phyloP scores from a whole-genome alignment of 2,888 invertebrate genomes.

The Heterodera filipjevi region DNA sequence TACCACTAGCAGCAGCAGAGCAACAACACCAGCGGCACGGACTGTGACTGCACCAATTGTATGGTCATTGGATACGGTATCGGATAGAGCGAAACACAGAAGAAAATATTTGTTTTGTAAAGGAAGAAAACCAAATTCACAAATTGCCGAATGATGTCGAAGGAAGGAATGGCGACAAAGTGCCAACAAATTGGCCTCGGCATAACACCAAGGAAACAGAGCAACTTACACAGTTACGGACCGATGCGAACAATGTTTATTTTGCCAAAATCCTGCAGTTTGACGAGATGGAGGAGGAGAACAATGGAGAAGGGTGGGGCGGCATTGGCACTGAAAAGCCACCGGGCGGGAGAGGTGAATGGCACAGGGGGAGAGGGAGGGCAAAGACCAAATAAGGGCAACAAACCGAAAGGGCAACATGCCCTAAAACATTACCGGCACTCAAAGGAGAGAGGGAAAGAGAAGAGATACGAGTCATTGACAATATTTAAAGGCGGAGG shows the following conservation, averaged over 20 bases:
- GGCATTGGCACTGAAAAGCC: not conserved
- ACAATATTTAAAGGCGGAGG: too few relatives aligned
- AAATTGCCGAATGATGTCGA: not conserved
- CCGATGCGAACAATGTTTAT: conserved; percentile 3
- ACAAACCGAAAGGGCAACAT: too few relatives aligned
- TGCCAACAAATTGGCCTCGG: not conserved
- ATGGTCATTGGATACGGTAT: not conserved
- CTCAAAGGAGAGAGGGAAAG: too few relatives aligned
- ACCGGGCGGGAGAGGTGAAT: not conserved
- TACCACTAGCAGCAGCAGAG: not conserved
- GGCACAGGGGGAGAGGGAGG: not conserved
- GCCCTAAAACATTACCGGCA: too few relatives aligned
- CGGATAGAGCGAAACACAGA: not conserved
- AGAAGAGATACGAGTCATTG: too few relatives aligned
- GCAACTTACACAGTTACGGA: not conserved
- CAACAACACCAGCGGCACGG: not conserved
- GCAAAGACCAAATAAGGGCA: not conserved
- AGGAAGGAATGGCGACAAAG: not conserved
- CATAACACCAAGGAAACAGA: not conserved
- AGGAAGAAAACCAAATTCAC: not conserved
- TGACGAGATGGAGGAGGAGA: conserved; percentile 8
- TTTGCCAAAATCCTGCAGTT: conserved; percentile 25
- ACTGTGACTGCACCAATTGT: not conserved
- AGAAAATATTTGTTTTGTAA: not conserved
- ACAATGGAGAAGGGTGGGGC: not conserved